Base-by-base conservation (phyloP, 2,113 vertebrate species). In the Poecile atricapillus region DNA sequence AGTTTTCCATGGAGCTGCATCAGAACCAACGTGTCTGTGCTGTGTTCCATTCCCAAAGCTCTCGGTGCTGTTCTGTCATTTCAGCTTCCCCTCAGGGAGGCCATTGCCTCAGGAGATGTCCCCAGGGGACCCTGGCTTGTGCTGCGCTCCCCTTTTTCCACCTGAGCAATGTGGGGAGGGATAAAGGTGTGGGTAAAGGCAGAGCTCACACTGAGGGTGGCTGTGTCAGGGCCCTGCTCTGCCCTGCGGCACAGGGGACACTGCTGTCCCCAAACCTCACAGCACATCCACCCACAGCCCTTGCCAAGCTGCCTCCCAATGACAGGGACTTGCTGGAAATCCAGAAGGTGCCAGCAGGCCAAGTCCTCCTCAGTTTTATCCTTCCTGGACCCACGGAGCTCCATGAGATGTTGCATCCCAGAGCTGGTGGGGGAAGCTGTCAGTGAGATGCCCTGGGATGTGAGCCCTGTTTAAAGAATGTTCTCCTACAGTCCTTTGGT, bases 211-310 rank as follows among this genome's bases (percentile, higher is more conserved):
- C 22, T 9, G 20, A 46, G 49, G 56, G 39, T 31, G 25, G 11
- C 43, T 35, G 49, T 3, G 0, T 5, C 20, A 28, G n/a, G 19
- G 15, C 69, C 23, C 59, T 74, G 82, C 35, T n/a, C 35, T 24
- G 41, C 70, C 7, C 35, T 7, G 53, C 10, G 53, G 44, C 83
- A 44, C 46, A 15, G 14, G 53, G 37, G 73, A 6, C 63, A 3
- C 71, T 67, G 71, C 83, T 76, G 83, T 76, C 83, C 83, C 83
- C 71, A 59, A 4, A 35, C 11, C 25, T 35, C 52, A 13, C 31
- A 21, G 37, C 67, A 25, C 1, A 0, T 3, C 22, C 33, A 2
- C 37, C 7, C 53, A 11, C 64, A 62, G 27, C 7, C 4, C 46
- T 27, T 39, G 49, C 59, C 5, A 37, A 43, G 20, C 18, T 81